These are phyloP conservation scores for Anticlea derivata DNA, from an alignment of 2,888 invertebrate genomes.

Conservation along the genomic window DNA sequence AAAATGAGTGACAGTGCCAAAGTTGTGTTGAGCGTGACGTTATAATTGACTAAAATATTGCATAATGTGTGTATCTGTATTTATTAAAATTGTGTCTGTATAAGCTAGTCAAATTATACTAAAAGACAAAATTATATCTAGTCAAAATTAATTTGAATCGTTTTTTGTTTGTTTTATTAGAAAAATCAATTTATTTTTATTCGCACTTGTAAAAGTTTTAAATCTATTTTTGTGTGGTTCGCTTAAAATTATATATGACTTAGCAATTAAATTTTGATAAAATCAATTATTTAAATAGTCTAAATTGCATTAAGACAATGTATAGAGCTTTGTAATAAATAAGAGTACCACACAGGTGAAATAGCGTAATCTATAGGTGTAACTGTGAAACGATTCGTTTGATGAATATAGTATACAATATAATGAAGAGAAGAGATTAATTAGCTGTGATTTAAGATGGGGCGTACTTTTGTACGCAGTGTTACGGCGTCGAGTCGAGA, in stretches of 20 bases:
- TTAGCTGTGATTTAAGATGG: slow-evolving; percentile 80
- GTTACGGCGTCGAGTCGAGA: slow-evolving; percentile 51
- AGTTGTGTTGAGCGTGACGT: slow-evolving; percentile 61
- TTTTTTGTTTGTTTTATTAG: slow-evolving; percentile 51
- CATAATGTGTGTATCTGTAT: slow-evolving; percentile 47
- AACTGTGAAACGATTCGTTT: slow-evolving; percentile 60
- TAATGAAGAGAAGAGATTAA: slow-evolving; percentile 74
- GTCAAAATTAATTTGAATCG: slow-evolving; percentile 76
- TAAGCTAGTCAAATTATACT: slow-evolving; percentile 78
- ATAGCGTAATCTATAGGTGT: slow-evolving; percentile 70
- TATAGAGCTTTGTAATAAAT: slow-evolving; percentile 83
- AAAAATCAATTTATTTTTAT: slow-evolving; percentile 55
- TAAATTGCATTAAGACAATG: slow-evolving; percentile 79
- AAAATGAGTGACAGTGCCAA: slow-evolving; percentile 74
- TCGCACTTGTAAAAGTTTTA: slow-evolving; percentile 53
- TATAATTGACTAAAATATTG: slow-evolving; percentile 52
- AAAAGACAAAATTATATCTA: slow-evolving; percentile 67
- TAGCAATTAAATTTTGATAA: slow-evolving; percentile 81
- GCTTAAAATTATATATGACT: slow-evolving; percentile 62
- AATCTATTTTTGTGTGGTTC: slow-evolving; percentile 64
- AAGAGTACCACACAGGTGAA: slow-evolving; percentile 77
- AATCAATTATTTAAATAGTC: slow-evolving; percentile 82
- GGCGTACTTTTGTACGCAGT: slow-evolving; percentile 75
- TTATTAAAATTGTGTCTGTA: slow-evolving; percentile 39
- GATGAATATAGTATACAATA: slow-evolving; percentile 52